Evolutionary conservation across 2,113 vertebrate species (phyloP), one percentile per base, ranked within the genome.

Genomic region (Clupea harengus): DNA sequence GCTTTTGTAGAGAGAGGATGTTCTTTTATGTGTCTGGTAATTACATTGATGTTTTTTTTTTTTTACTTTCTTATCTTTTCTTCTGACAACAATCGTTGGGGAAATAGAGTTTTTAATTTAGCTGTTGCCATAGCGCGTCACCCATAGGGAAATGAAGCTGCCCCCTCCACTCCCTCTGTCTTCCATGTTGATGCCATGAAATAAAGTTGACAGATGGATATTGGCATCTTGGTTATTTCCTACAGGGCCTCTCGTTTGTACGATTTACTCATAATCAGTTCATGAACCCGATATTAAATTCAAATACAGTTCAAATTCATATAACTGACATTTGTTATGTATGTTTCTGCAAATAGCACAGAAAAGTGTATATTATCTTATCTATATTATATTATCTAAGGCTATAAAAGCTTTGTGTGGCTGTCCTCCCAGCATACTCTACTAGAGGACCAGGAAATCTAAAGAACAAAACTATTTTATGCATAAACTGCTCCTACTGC

Each of bases 191-290:
- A 52, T 83, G 82, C 50, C 50, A 57, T 52, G 86, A 60, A 47
- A 81, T 20, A 72, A 54, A 28, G 82, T 60, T 83, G 50, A 57
- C 88, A 81, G 45, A 72, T 81, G 6, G 11, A 46, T 45, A 86
- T 67, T 57, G 54, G 82, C 49, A 57, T 18, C 28, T 52, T 57
- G 18, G 15, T 45, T 44, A 52, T 60, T 83, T 49, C 25, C 50
- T 60, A 10, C 50, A 83, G 82, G 28, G 15, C 3, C 22, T 9
- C 28, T 45, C 11, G 2, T 39, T 39, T 32, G 28, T 15, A 17
- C 44, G 28, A 32, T 78, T 78, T 39, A 39, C 39, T 39, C 25
- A 39, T 32, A 13, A 32, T 32, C 13, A 15, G 72, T 39, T 78
- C 25, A 39, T 78, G 72, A 39, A 39, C 39, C 39, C 39, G 39